Base-by-base conservation (phyloP, 2,888 invertebrate species). In the Noctuana brunneofusca region DNA sequence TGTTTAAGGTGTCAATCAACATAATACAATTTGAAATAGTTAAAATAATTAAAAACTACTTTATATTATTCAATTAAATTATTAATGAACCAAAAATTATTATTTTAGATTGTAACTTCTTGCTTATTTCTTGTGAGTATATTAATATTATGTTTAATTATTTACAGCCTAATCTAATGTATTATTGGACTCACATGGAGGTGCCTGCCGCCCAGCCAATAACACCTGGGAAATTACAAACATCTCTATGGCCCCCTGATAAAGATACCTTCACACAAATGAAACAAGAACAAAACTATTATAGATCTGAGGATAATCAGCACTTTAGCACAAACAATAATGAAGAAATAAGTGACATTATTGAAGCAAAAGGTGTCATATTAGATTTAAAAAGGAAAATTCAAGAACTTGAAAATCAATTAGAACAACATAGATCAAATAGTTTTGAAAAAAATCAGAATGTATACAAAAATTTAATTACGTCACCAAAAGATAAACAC, bases 151-250 rank as follows among this genome's bases (percentile, higher is more conserved):
- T 24, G 1, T 24, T 52, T 46, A 57, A n/a, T 58, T 71, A 11
- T 49, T 87, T 93, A 32, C 87, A 97, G 97, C 96, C 96, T 64
- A 96, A 96, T 85, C 93, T 96, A 78, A 97, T 97, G 95, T 98
- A 98, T 87, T 96, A 95, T 81, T 98, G 97, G 97, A 94, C 96
- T 22, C 96, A 96, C 80, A 95, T 95, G 68, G 96, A 96, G 84
- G 87, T 93, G 53, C 93, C 95, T 59, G 89, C 93, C 38, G 89
- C 93, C 53, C 93, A 94, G 67, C 94, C 96, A 35, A 88, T 94
- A 64, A 95, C 96, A 16, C 96, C 96, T 0, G 96, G 96, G 55
- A 93, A 95, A 76, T 87, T 97, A 53, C 94, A 95, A 69, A 93
- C 94, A 65, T 87, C 94, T 0, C 92, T 95, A 35, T 96, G 96